These are phyloP conservation scores for Sycobia sp. DNA, from an alignment of 1,140 invertebrate genomes.

Conservation along the genomic window DNA sequence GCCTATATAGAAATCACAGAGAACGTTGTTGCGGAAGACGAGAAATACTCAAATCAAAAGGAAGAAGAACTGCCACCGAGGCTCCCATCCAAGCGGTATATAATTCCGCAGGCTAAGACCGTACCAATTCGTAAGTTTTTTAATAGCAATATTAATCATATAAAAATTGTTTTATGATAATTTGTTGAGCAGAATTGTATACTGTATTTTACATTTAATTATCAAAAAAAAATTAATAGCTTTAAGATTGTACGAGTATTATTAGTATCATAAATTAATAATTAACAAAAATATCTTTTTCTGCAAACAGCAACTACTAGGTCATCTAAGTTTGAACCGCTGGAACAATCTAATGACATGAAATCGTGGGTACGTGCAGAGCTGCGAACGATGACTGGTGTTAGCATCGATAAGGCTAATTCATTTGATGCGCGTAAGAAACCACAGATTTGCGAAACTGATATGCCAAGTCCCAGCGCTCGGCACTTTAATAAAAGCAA, in stretches of 20 bases:
- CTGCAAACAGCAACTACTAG: conserved; percentile 9
- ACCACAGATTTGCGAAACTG: neutral
- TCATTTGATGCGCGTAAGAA: conserved; percentile 13
- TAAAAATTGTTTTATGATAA: no score
- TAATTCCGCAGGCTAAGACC: conserved; percentile 19
- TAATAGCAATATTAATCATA: no score
- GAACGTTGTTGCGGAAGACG: conserved; percentile 45
- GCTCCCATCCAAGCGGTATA: conserved; percentile 37
- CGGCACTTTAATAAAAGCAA: conserved; percentile 25
- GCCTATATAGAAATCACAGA: conserved; percentile 59
- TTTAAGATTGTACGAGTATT: neutral
- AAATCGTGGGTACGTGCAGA: conserved; percentile 51
- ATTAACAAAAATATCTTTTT: neutral
- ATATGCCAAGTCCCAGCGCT: neutral
- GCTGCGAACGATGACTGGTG: conserved; percentile 38
- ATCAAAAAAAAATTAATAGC: neutral
- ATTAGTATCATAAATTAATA: neutral
- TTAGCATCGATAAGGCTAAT: conserved; percentile 6
- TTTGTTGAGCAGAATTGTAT: no score
- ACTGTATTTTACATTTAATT: no score
- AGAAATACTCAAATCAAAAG: conserved; percentile 14
- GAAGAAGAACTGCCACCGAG: conserved; percentile 34
- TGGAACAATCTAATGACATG: conserved; percentile 49
- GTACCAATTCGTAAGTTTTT: conserved; percentile 23
- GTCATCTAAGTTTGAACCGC: conserved; percentile 37